Evolutionary conservation across 2,888 invertebrate genomes (phyloP), one percentile per base, ranked within the genome.

Genomic region (Monochamus alternatus): DNA sequence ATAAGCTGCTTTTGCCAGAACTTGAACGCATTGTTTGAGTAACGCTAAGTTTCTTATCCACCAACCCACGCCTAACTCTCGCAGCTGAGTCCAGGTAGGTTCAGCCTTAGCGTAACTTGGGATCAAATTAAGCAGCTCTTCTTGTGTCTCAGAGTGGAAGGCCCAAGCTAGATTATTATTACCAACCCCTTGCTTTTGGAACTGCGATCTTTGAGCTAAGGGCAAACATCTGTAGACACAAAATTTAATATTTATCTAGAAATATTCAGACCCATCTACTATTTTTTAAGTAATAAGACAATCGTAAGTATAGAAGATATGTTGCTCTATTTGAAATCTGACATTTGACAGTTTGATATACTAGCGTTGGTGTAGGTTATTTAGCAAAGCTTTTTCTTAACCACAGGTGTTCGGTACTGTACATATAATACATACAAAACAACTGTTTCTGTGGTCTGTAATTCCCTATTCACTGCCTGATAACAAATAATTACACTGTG

Each of bases 81-180:
- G 93, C 84, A 99, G 90, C 32, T 96, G 95, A 1, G 93, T 91
- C 99, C 99, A 99, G 64, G 94, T 95, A 0, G 95, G 93, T 84
- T 94, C 94, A 0, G 94, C 94, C 88, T 96, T 96, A 0, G 94
- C 93, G 83, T 95, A 96, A 0, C 95, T 95, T 0, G 99, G 98
- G 80, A 98, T 94, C 67, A 98, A 90, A 75, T 95, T 94, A 12
- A 99, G 89, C 73, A 99, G 90, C 87, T 99, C 99, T 84, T 98
- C 98, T 87, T 98, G 97, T 30, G 97, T 96, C 89, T 99, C 99
- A 0, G 99, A 99, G 89, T 99, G 99, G 90, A 97, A 99, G 0
- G 99, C 99, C 99, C 99, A 99, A 3, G 98, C 98, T 30, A 99
- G 92, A 89, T 98, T 97, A 83, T 97, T 95, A 9, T 94, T 95